Evolutionary conservation across 2,888 invertebrate species (phyloP).

Genomic region (Exocentrus adspersus): DNA sequence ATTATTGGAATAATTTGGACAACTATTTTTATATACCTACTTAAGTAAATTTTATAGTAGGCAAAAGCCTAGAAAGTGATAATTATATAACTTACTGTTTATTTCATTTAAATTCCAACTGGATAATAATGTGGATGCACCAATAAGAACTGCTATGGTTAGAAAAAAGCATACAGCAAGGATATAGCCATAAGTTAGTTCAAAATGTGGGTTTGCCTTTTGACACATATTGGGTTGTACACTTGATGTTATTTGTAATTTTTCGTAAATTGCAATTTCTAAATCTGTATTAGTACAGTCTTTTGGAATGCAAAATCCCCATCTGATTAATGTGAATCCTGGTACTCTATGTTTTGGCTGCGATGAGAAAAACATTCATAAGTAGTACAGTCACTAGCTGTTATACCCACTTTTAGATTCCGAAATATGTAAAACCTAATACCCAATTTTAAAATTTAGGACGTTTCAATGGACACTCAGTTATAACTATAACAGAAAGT

Average conservation of each 20-base stretch:
- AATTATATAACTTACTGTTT: constrained; percentile 3
- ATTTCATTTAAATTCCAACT: neutral
- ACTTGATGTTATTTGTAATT: constrained; percentile 57
- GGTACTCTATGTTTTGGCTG: constrained; percentile 71
- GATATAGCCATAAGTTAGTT: constrained; percentile 44
- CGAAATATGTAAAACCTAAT: no score
- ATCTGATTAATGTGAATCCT: constrained; percentile 67
- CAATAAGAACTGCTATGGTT: constrained; percentile 17
- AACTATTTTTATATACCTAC: no score
- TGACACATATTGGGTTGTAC: constrained; percentile 52
- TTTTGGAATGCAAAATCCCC: constrained; percentile 71
- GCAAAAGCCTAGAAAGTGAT: no score
- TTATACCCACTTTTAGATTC: no score
- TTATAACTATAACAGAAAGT: no score
- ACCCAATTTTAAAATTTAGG: no score
- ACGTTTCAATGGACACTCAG: no score
- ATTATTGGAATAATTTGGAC: no score
- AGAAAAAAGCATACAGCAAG: constrained; percentile 45
- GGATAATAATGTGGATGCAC: constrained; percentile 22
- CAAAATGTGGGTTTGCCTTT: constrained; percentile 23
- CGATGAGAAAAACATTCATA: constrained; percentile 19
- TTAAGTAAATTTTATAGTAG: no score
- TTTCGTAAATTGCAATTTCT: constrained; percentile 61
- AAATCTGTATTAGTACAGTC: constrained; percentile 68
- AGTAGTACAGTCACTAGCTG: no score